A percentile compares a stretch with the other conserved stretches of the same genome.
Conservation (phyloP, 2,888 invertebrate species). For the Eledona agricola region DNA sequence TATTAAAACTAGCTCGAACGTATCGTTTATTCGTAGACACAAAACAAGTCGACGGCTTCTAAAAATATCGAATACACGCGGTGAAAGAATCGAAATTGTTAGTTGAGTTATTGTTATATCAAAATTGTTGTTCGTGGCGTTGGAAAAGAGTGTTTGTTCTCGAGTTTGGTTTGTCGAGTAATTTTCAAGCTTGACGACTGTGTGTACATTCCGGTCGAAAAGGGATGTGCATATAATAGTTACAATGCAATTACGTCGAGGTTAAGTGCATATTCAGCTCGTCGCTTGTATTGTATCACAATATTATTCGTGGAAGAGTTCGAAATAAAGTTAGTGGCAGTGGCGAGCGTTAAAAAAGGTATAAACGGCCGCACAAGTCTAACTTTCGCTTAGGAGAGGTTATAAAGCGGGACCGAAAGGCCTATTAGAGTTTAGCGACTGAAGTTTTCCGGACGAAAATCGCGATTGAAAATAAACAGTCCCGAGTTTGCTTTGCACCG, state of each 20-base stretch:
- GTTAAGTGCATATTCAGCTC: conserved; percentile 20
- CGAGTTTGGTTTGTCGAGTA: background rate
- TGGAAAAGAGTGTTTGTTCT: no score
- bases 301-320: conserved; percentile 7
- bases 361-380: conserved; percentile 30
- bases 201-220: conserved; percentile 5
- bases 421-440: conserved; percentile 41
- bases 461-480: conserved; percentile 40
- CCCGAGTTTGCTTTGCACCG: conserved; percentile 33
- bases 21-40: no score
- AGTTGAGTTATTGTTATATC: no score
- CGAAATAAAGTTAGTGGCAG: conserved; percentile 16
- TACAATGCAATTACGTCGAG: conserved; percentile 24
- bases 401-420: conserved; percentile 38
- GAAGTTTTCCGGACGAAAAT: conserved; percentile 36
- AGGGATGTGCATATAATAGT: conserved; percentile 20
- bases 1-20: no score
- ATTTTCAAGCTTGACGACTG: conserved; percentile 2
- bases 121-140: no score
- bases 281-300: conserved; percentile 22
- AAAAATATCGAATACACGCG: no score
- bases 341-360: conserved; percentile 24
- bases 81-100: no score
- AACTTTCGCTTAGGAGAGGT: conserved; percentile 36
- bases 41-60: no score